Evolutionary conservation across 2,888 invertebrate species (phyloP), one percentile per base, ranked within the genome.

Genomic region (Epinotia brunnichana): DNA sequence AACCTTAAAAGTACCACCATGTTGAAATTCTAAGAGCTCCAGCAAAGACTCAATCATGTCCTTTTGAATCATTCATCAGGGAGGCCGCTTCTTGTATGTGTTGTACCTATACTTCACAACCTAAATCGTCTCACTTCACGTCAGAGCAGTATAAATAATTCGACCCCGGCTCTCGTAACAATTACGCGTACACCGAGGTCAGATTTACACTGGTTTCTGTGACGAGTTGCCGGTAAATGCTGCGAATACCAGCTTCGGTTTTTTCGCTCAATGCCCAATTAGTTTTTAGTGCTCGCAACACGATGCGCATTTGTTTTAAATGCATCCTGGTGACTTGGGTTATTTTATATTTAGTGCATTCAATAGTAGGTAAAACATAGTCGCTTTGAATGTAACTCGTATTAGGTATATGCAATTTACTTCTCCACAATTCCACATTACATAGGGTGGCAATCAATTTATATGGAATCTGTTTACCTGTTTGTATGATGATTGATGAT

Each of bases 41-140:
- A 73, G 72, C 79, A 79, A 77, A 81, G 83, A 84, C 90, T 90
- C 89, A 89, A 89, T 89, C 87, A 84, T 83, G 78, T 80, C 79
- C 77, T 82, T 86, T 90, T 90, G 88, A 89, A 90, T 90, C 83
- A 90, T 90, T 87, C 89, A 90, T 89, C 85, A 86, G 9, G 35
- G 35, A 35, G 86, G 88, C 84, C 77, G 86, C 86, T 85, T 75
- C 77, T 85, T 85, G 88, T 89, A 87, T 78, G 78, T 76, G 3
- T 24, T 44, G 15, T 41, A 41, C 41, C 10, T 11, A 10, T 41
- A 48, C 15, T 48, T 48, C 48, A n/a, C 48, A 48, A 48, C 3
- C 0, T n/a, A 15, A 4, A 44, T 48, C n/a, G n/a, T n/a, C n/a
- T 48, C n/a, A 48, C n/a, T n/a, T 48, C 48, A 48, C 48, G 3